Evolutionary conservation across 2,113 vertebrate genomes (phyloP), one percentile per base, ranked within the genome.

Genomic region (Rhinopomastus cyanomelas): DNA sequence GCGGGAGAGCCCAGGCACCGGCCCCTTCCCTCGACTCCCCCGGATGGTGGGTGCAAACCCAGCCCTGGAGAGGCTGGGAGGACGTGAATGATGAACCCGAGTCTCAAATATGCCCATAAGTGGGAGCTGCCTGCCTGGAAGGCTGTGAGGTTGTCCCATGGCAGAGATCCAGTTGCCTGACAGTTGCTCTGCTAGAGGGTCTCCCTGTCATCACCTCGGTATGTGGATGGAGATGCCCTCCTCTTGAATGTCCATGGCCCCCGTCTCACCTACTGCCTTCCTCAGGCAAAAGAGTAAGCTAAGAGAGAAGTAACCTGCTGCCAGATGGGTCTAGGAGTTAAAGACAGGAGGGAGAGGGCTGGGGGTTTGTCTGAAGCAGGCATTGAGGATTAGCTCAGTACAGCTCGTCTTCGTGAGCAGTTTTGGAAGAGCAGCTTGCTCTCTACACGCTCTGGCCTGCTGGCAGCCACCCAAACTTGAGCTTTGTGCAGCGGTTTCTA

Each of bases 381-480:
- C 60, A 6, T 37, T 75, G 87, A 91, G 82, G 78, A 44, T 61
- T 1, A 51, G 69, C 62, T 92, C 6, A 0, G 25, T 55, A 71
- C 85, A 73, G 80, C 85, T 93, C 84, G 66, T 94, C 81, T 82
- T 85, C 67, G 67, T 10, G 9, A 80, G 81, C 34, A 37, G 69
- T 46, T 93, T 79, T 52, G 72, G 80, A 82, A 59, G 81, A 85
- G 77, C 80, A 9, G 88, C 76, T 34, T 69, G 9, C 4, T 91
- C 80, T 76, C 72, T 83, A 0, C 8, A 8, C 61, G 2, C 57
- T 83, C 84, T 32, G n/a, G 1, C 8, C 2, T 67, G 68, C 82
- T 93, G 94, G 92, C 95, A 87, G 53, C 4, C 4, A 32, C 60
- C 94, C 90, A 96, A 81, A n/a, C 11, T 42, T 14, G 36, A 89